Percentiles rank a stretch among this genome's conserved stretches.
These are phyloP conservation scores for Polyommatus icarus DNA, from an alignment of 2,888 invertebrate species.

Conservation along the genomic window DNA sequence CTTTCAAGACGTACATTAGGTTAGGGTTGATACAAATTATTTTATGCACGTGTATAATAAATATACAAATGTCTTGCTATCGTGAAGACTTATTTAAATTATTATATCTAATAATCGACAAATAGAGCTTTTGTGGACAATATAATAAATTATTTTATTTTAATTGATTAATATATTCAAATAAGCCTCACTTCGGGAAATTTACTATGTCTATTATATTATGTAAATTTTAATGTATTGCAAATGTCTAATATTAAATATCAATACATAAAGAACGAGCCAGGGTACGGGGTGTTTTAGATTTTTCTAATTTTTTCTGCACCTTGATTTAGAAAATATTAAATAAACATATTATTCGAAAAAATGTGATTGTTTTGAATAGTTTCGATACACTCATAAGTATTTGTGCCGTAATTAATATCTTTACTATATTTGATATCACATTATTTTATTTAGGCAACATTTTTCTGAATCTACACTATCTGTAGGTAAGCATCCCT, in stretches of 20 bases:
- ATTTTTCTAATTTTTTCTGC: background rate
- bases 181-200: slow-evolving; percentile 44
- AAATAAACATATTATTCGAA: too few relatives aligned
- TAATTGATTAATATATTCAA: background rate
- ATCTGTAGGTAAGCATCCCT: too few relatives aligned
- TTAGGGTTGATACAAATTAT: background rate
- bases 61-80: background rate
- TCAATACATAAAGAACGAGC: background rate
- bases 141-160: background rate
- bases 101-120: background rate
- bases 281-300: background rate
- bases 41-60: background rate
- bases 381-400: too few relatives aligned
- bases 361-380: too few relatives aligned
- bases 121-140: background rate
- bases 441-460: too few relatives aligned
- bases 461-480: too few relatives aligned
- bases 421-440: too few relatives aligned
- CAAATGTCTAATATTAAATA: slow-evolving; percentile 14
- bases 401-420: too few relatives aligned
- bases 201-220: slow-evolving; percentile 36
- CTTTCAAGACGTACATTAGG: background rate
- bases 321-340: too few relatives aligned
- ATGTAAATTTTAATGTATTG: slow-evolving; percentile 9
- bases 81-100: background rate